phyloP scores from a whole-genome alignment of 2,113 vertebrate genomes.

The Phainopepla nitens region DNA sequence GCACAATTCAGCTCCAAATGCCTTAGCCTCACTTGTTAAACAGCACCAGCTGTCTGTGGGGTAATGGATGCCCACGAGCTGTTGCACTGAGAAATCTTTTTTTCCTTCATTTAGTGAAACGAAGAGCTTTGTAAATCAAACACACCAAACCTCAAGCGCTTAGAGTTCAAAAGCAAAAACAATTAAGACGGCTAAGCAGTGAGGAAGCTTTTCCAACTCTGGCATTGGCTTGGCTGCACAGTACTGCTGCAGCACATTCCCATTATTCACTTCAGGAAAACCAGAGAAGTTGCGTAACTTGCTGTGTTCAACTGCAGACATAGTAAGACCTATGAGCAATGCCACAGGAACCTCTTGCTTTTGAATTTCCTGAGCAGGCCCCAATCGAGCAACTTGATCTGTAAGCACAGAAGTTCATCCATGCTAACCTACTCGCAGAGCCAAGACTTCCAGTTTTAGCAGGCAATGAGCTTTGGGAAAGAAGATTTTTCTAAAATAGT shows the following conservation, averaged over 20 bases:
- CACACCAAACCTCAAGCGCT: neutral
- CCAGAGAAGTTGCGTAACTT: neutral
- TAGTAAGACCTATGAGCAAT: neutral
- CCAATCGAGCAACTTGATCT: neutral
- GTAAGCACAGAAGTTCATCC: neutral
- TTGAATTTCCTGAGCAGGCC: slow-evolving; percentile 8
- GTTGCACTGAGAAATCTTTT: neutral
- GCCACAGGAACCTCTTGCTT: slow-evolving; percentile 26
- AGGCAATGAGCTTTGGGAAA: rapidly evolving
- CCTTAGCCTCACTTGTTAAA: neutral
- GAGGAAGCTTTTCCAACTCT: neutral
- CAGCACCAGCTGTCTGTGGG: neutral
- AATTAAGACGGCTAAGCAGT: neutral
- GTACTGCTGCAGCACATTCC: neutral
- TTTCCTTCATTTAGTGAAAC: neutral
- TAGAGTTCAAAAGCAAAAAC: neutral
- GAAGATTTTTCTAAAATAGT: neutral
- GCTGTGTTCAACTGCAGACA: neutral
- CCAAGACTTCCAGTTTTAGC: neutral
- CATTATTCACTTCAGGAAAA: neutral
- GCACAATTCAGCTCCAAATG: neutral
- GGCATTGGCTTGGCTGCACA: neutral
- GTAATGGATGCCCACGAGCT: neutral
- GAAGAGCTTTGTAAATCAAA: neutral
- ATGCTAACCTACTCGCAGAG: neutral